Evolutionary conservation across 2,888 invertebrate species (phyloP).

Genomic region (Muscina levida): DNA sequence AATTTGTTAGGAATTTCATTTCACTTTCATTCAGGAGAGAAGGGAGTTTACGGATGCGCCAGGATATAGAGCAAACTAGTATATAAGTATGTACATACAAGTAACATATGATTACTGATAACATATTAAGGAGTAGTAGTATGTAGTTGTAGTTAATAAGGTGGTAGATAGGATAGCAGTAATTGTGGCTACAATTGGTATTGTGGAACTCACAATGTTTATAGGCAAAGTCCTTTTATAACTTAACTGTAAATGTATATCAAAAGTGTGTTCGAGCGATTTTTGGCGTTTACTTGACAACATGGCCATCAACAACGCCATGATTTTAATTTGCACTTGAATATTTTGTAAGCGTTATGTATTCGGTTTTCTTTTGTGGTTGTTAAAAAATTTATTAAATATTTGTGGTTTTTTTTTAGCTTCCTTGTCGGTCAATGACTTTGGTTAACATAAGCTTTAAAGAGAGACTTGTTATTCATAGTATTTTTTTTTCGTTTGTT

Average conservation of each 20-base stretch:
- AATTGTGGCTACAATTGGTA: not conserved
- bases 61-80: too few relatives aligned
- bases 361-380: constrained; percentile 22
- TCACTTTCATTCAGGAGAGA: not conserved
- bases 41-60: not conserved
- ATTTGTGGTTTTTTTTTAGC: too few relatives aligned
- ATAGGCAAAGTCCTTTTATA: constrained; percentile 75
- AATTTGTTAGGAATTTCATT: not conserved
- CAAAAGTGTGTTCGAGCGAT: constrained; percentile 71
- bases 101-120: not conserved
- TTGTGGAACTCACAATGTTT: constrained; percentile 75
- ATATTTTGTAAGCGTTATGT: constrained; percentile 27
- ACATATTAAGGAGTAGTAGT: not conserved
- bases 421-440: too few relatives aligned
- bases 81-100: constrained; percentile 23
- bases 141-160: not conserved
- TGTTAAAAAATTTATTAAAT: too few relatives aligned
- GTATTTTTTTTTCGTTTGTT: constrained; percentile 50
- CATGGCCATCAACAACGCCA: constrained; percentile 58
- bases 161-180: not conserved
- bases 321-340: constrained; percentile 40
- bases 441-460: too few relatives aligned
- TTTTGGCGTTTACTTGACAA: constrained; percentile 45
- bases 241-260: constrained; percentile 75
- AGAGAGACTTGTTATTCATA: too few relatives aligned